phyloP scores from a whole-genome alignment of 2,797 vertebrate species.

The Carapus acus region DNA sequence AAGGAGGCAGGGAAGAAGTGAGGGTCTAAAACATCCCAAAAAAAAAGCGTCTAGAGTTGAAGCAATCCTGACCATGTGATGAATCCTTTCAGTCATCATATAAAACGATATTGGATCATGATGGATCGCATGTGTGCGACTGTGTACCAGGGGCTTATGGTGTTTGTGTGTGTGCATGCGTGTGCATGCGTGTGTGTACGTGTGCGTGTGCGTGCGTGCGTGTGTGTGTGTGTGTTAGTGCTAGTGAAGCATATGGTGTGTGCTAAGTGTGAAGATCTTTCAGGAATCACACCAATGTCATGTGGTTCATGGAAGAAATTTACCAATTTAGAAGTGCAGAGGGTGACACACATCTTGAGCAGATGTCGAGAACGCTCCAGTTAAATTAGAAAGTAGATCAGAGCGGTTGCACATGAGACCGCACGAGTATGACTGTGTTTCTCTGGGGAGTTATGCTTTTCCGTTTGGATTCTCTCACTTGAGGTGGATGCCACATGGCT shows the following conservation, averaged over 20 bases:
- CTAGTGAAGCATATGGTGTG: constrained; percentile 63
- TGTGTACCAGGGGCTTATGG: constrained; percentile 30
- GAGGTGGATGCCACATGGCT: no score
- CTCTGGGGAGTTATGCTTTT: background rate
- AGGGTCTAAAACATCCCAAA: constrained; percentile 50
- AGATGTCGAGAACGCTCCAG: constrained; percentile 47
- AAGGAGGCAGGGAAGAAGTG: constrained; percentile 47
- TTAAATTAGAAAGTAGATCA: constrained; percentile 24
- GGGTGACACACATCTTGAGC: constrained; percentile 52
- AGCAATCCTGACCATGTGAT: constrained; percentile 54
- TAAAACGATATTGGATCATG: constrained; percentile 49
- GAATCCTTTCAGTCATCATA: constrained; percentile 54
- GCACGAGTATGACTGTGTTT: constrained; percentile 21
- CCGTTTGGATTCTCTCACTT: no score
- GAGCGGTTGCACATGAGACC: constrained; percentile 26
- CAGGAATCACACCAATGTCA: constrained; percentile 59
- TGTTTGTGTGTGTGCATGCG: constrained; percentile 9
- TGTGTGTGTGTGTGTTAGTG: constrained; percentile 38
- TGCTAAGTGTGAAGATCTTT: constrained; percentile 52
- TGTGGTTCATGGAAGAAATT: constrained; percentile 64
- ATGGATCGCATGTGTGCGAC: constrained; percentile 28
- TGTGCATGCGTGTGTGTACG: constrained; percentile 19
- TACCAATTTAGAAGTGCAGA: constrained; percentile 55
- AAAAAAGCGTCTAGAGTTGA: constrained; percentile 61
- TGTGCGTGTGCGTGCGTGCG: constrained; percentile 30